These are phyloP conservation scores for Silvanus unidentatus DNA, from an alignment of 2,888 invertebrate genomes.

Conservation along the genomic window DNA sequence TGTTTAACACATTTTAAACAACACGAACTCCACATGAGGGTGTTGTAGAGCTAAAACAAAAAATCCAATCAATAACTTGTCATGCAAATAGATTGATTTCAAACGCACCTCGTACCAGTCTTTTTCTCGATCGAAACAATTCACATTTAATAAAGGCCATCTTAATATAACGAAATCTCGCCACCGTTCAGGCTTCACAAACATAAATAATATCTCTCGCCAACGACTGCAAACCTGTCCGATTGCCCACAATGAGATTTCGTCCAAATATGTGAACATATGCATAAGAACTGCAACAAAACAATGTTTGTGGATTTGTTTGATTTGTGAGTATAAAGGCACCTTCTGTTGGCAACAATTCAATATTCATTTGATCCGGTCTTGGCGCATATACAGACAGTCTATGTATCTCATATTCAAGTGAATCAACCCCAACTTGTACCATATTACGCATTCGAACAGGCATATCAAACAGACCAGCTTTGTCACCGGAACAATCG, in stretches of 20 bases:
- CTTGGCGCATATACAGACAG: conserved; percentile 20
- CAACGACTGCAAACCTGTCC: conserved; percentile 83
- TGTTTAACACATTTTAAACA: conserved; percentile 83
- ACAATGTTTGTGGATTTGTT: background rate
- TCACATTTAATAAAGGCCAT: conserved; percentile 79
- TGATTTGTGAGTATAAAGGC: background rate
- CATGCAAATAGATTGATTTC: background rate
- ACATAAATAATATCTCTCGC: conserved; percentile 70
- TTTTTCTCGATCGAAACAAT: conserved; percentile 36
- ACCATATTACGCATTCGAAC: conserved; percentile 6
- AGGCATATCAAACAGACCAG: background rate
- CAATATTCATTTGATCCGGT: conserved; percentile 27
- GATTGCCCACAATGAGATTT: conserved; percentile 84
- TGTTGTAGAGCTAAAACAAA: conserved; percentile 57
- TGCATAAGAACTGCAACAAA: conserved; percentile 63
- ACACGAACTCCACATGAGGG: conserved; percentile 70
- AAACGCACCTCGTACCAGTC: conserved; percentile 70
- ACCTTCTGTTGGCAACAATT: conserved; percentile 37
- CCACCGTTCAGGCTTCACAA: conserved; percentile 75
- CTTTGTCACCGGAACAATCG: conserved; percentile 6
- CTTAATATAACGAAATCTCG: conserved; percentile 66
- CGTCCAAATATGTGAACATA: conserved; percentile 86
- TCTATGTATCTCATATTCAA: conserved; percentile 24
- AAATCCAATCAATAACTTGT: background rate
- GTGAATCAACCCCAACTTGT: conserved; percentile 21